Percentiles rank a stretch among this genome's conserved stretches.
Evolutionary conservation across 2,113 vertebrate species (phyloP).

Genomic region (Alligator mississippiensis): DNA sequence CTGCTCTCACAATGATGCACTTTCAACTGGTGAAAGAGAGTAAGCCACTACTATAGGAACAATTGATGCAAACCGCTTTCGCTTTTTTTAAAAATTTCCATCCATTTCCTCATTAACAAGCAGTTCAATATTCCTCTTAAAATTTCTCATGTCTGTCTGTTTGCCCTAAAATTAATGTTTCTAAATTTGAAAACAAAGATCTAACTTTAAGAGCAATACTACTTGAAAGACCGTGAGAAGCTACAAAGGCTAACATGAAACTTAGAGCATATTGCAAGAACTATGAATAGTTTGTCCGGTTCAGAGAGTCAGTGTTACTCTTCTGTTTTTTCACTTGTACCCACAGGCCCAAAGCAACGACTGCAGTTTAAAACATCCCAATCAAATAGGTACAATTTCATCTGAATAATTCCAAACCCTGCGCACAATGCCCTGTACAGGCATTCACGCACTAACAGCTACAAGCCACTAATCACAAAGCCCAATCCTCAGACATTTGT

Average conservation of each 20-base stretch:
- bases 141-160: not conserved
- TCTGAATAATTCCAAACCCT: not conserved
- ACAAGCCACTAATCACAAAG: not conserved
- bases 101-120: not conserved
- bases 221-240: not conserved
- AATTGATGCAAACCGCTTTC: not conserved
- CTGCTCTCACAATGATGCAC: not conserved
- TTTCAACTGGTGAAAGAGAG: not conserved
- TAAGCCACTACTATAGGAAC: no score
- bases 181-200: not conserved
- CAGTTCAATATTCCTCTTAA: not conserved
- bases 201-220: rapidly evolving
- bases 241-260: rapidly evolving
- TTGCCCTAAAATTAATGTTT: not conserved
- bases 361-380: not conserved
- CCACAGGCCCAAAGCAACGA: not conserved
- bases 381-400: rapidly evolving
- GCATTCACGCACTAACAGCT: not conserved
- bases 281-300: not conserved
- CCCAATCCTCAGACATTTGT: not conserved
- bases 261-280: rapidly evolving
- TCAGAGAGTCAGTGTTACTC: rapidly evolving
- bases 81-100: not conserved
- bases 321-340: not conserved
- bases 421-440: not conserved